Conservation (phyloP, 2,888 invertebrate species). For the Keiferia lycopersicella region DNA sequence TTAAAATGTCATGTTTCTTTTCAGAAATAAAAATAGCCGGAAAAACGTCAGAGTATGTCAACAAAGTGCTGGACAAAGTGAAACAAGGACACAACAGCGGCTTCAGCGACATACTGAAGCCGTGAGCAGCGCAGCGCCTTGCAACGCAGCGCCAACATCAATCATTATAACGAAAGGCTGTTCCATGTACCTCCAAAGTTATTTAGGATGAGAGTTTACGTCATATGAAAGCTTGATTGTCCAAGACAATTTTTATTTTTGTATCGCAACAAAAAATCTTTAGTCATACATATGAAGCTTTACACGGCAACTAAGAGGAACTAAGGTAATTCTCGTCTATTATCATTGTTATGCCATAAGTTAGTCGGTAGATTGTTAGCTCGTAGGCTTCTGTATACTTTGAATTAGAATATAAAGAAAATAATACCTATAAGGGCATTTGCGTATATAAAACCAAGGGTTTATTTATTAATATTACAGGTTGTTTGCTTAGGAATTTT, state of each 20-base stretch:
- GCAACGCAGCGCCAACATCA: conserved; percentile 47
- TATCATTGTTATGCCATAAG: conserved; percentile 48
- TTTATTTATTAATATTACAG: conserved; percentile 5
- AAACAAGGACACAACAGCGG: conserved; percentile 90
- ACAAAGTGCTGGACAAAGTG: conserved; percentile 93
- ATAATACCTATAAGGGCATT: background rate
- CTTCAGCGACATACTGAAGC: conserved; percentile 85
- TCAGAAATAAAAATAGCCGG: conserved; percentile 94
- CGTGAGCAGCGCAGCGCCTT: conserved; percentile 45
- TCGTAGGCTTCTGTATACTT: background rate
- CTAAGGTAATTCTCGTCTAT: conserved; percentile 44
- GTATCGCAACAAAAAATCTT: conserved; percentile 56
- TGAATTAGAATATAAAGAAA: background rate
- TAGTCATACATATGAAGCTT: conserved; percentile 71
- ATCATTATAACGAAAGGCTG: conserved; percentile 76
- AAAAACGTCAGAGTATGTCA: conserved; percentile 95
- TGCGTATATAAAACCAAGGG: background rate
- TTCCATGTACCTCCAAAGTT: conserved; percentile 81
- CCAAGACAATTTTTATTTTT: conserved; percentile 76
- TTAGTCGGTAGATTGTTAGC: background rate
- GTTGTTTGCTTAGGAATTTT: conserved; percentile 7
- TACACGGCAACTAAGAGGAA: conserved; percentile 66
- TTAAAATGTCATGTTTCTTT: conserved; percentile 47
- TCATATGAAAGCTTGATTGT: conserved; percentile 68
- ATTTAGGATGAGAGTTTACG: conserved; percentile 66